Evolutionary conservation across 2,113 vertebrate species (phyloP).

Genomic region (Agapornis roseicollis): DNA sequence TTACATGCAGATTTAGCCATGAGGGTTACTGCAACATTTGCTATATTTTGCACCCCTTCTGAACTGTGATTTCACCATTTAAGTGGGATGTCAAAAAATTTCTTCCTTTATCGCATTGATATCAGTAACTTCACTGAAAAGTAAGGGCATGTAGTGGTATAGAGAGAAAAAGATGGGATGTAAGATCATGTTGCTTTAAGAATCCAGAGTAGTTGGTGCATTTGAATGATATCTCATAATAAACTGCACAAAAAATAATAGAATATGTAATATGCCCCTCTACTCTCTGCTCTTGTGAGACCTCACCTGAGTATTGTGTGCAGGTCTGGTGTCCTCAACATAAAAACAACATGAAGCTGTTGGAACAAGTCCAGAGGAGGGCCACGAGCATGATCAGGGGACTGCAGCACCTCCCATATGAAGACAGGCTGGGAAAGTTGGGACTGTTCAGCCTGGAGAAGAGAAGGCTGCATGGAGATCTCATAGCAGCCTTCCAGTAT

Average conservation of each 20-base stretch:
- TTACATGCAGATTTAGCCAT: constrained; percentile 1
- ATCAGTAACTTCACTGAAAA: neutral
- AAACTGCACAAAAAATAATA: neutral
- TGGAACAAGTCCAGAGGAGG: too few species aligned
- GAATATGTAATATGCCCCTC: too few species aligned
- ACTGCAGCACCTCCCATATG: too few species aligned
- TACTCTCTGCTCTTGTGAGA: too few species aligned
- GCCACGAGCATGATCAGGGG: too few species aligned
- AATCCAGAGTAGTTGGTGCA: neutral
- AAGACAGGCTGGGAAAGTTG: too few species aligned
- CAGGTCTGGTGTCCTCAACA: too few species aligned
- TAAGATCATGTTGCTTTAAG: neutral
- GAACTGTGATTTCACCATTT: neutral
- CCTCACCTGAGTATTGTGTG: too few species aligned
- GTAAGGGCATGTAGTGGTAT: neutral
- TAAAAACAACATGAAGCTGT: too few species aligned
- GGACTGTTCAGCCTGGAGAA: too few species aligned
- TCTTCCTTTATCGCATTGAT: neutral
- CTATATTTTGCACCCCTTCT: neutral
- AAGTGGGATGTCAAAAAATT: neutral
- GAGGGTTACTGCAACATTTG: constrained; percentile 1
- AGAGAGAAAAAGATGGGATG: neutral
- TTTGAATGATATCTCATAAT: neutral
- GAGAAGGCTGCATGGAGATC: too few species aligned
- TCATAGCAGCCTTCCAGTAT: too few species aligned